A percentile compares a stretch with the other conserved stretches of the same genome.
Conservation (phyloP, 2,888 invertebrate genomes). For the Cybosia mesomella region DNA sequence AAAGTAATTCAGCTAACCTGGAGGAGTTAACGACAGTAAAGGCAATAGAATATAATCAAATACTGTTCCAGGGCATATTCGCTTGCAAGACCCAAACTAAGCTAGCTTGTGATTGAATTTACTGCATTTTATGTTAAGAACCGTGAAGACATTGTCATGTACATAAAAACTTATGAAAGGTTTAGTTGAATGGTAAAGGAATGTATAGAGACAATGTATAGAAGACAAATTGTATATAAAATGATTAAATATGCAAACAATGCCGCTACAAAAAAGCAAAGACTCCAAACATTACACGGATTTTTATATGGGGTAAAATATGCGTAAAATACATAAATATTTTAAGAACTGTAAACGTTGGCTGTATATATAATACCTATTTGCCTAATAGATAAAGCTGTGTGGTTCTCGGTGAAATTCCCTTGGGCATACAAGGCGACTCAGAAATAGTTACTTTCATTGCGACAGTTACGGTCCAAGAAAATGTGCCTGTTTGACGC, state of each 20-base stretch:
- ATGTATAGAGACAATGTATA: not conserved
- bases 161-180: not conserved
- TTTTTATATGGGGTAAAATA: not conserved
- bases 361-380: too few species aligned
- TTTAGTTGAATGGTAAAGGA: not conserved
- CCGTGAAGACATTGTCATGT: too few species aligned
- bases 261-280: not conserved
- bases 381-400: too few species aligned
- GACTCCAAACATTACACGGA: not conserved
- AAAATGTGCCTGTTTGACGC: not conserved
- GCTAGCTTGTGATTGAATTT: not conserved
- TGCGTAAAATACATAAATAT: too few species aligned
- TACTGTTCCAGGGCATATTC: not conserved
- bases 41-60: not conserved
- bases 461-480: too few species aligned
- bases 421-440: too few species aligned
- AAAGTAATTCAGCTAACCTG: not conserved
- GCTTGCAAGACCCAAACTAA: not conserved
- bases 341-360: too few species aligned
- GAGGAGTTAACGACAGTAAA: not conserved
- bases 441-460: too few species aligned
- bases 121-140: not conserved
- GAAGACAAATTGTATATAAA: not conserved
- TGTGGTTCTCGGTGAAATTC: too few species aligned
- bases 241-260: not conserved